phyloP scores from a whole-genome alignment of 2,888 invertebrate genomes.

The Agrochola litura region DNA sequence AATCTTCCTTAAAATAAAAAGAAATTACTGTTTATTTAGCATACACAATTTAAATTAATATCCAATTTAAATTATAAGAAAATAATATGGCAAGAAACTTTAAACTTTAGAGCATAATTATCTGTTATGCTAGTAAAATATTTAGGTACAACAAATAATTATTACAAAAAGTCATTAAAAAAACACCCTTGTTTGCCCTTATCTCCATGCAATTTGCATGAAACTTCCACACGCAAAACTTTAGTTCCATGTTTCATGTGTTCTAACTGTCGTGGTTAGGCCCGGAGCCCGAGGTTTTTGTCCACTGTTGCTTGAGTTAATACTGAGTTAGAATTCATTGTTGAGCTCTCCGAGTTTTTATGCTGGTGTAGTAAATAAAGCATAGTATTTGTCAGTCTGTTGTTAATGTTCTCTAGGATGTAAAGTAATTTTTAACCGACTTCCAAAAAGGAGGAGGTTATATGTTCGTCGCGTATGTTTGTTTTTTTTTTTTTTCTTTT shows the following conservation, averaged over 20 bases:
- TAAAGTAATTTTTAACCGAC: too few relatives aligned
- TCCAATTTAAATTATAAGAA: too few relatives aligned
- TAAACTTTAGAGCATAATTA: neutral
- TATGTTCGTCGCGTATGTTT: too few relatives aligned
- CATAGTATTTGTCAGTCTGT: neutral
- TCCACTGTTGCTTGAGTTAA: slow-evolving; percentile 49
- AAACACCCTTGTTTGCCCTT: slow-evolving; percentile 12
- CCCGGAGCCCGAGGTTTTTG: slow-evolving; percentile 49
- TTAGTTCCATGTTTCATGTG: slow-evolving; percentile 46
- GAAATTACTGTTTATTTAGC: too few relatives aligned
- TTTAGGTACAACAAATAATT: neutral
- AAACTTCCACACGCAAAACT: slow-evolving; percentile 44
- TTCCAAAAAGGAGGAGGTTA: too few relatives aligned
- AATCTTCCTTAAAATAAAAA: neutral
- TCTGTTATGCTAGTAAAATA: neutral
- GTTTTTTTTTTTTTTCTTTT: too few relatives aligned
- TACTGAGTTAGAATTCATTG: slow-evolving; percentile 60
- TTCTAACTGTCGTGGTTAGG: slow-evolving; percentile 53
- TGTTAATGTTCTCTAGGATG: neutral
- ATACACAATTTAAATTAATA: too few relatives aligned
- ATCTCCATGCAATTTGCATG: slow-evolving; percentile 17
- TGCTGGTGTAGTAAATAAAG: slow-evolving; percentile 32
- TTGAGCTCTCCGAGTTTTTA: slow-evolving; percentile 39
- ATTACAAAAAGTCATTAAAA: slow-evolving; percentile 4
- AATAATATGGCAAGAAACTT: neutral